Conservation (phyloP, 2,113 vertebrate species). For the Chionomys nivalis region DNA sequence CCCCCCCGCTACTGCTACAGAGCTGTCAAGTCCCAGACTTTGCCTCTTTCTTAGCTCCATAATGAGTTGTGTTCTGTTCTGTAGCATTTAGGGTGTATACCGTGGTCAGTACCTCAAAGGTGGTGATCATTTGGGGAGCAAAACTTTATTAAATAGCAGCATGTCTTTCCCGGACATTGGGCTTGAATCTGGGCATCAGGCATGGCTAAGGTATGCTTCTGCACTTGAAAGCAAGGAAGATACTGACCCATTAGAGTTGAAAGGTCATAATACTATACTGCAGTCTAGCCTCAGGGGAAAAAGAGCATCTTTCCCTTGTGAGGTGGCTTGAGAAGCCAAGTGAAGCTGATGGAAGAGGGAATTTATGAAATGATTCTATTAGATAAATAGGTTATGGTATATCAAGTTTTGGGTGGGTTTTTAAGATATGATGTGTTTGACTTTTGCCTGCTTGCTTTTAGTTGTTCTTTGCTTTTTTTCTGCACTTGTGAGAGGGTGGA, state of each 20-base stretch:
- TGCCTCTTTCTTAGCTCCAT: slow-evolving; percentile 37
- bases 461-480: slow-evolving; percentile 32
- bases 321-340: not conserved
- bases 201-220: not conserved
- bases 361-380: not conserved
- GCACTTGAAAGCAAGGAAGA: not conserved
- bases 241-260: not conserved
- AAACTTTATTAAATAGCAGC: not conserved
- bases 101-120: not conserved
- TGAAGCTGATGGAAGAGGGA: not conserved
- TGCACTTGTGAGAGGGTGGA: not conserved
- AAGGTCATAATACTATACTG: not conserved
- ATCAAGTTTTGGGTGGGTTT: not conserved
- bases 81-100: not conserved
- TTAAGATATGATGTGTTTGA: not conserved
- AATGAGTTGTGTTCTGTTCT: not conserved
- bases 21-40: slow-evolving; percentile 7
- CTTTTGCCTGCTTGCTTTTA: slow-evolving; percentile 13
- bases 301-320: not conserved
- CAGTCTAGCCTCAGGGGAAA: not conserved
- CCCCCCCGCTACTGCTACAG: not conserved
- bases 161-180: not conserved
- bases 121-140: not conserved
- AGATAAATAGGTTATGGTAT: not conserved
- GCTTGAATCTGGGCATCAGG: not conserved